Percentiles rank a stretch among this genome's conserved stretches.
Evolutionary conservation across 2,888 invertebrate species (phyloP).

Genomic region (Iphiclides podalirius): DNA sequence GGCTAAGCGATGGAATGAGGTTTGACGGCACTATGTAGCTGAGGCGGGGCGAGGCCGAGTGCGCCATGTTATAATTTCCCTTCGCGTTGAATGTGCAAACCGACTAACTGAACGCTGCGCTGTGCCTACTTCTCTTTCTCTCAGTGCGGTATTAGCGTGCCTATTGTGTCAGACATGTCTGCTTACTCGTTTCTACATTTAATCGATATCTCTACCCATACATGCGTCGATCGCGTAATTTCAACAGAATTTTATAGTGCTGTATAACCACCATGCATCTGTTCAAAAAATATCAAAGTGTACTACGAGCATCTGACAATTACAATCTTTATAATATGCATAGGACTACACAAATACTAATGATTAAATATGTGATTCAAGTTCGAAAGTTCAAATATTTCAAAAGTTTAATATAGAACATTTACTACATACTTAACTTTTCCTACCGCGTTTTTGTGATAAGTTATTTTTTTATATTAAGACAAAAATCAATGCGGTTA

Average conservation of each 20-base stretch:
- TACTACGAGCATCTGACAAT: too few relatives aligned
- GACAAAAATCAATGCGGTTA: constrained; percentile 6
- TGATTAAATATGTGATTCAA: too few relatives aligned
- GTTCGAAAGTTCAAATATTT: too few relatives aligned
- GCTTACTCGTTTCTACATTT: constrained; percentile 23
- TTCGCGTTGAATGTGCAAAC: constrained; percentile 76
- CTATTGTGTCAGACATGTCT: constrained; percentile 40
- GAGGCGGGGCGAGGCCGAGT: constrained; percentile 77
- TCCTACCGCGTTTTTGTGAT: too few relatives aligned
- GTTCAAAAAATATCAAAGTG: too few relatives aligned
- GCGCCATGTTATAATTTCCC: constrained; percentile 79
- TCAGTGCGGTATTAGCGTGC: constrained; percentile 56
- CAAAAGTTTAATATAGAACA: too few relatives aligned
- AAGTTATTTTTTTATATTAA: too few relatives aligned
- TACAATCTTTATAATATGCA: too few relatives aligned
- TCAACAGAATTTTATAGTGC: too few relatives aligned
- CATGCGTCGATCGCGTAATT: background rate
- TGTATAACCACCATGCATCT: too few relatives aligned
- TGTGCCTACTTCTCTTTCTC: constrained; percentile 70
- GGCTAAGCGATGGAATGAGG: constrained; percentile 78
- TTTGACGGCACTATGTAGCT: constrained; percentile 78
- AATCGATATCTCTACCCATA: background rate
- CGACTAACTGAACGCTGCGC: constrained; percentile 64
- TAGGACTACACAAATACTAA: too few relatives aligned
- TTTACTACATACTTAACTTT: too few relatives aligned